phyloP scores from a whole-genome alignment of 2,113 vertebrate genomes.

The Gymnocephalus cernua region DNA sequence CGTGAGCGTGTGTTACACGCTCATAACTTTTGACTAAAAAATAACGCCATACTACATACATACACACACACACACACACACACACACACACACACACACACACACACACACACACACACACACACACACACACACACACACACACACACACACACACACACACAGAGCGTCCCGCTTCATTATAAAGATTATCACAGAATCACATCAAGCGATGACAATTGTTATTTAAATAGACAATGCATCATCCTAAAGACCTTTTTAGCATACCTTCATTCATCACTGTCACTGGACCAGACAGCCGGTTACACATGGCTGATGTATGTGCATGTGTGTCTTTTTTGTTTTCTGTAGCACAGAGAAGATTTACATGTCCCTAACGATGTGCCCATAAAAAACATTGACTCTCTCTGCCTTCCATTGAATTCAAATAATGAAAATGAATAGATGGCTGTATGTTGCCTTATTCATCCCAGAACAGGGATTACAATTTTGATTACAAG shows the following conservation, averaged over 20 bases:
- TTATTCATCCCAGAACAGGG: conserved; percentile 47
- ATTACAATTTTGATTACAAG: conserved; percentile 64
- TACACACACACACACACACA: too few relatives aligned
- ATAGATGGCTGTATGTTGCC: not conserved
- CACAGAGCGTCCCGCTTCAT: too few relatives aligned
- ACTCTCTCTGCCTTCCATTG: conserved; percentile 24
- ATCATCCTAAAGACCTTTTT: conserved; percentile 33
- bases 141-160: too few relatives aligned
- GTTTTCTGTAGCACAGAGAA: not conserved
- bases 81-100: too few relatives aligned
- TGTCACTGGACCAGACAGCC: conserved; percentile 39
- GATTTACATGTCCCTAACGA: not conserved
- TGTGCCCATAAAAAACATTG: not conserved
- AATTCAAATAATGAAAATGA: conserved; percentile 42
- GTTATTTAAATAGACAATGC: not conserved
- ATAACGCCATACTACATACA: too few relatives aligned
- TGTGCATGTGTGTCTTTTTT: not conserved
- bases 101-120: too few relatives aligned
- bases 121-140: too few relatives aligned
- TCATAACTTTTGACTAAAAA: too few relatives aligned
- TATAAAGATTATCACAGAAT: not conserved
- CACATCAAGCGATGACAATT: not conserved
- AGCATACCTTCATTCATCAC: conserved; percentile 62
- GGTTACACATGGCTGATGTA: conserved; percentile 4
- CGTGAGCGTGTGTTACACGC: too few relatives aligned